Base-by-base conservation (phyloP, 2,888 invertebrate species). In the Bedellia somnulentella region DNA sequence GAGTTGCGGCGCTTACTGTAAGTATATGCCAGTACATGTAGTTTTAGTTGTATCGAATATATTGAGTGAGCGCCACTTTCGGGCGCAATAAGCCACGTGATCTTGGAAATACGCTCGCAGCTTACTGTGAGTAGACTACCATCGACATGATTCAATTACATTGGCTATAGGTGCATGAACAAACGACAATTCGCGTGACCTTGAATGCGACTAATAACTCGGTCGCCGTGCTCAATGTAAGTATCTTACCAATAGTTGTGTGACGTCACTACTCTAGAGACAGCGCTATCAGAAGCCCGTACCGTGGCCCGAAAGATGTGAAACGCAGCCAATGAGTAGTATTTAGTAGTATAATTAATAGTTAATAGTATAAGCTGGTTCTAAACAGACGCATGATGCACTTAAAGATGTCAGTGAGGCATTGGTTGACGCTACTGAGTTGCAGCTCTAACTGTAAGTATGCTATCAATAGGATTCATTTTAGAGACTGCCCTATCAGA, bases 401-500 rank as follows among this genome's bases (percentile, higher is more conserved):
- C 52, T 66, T 13, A 35, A 44, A 16, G 61, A 64, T 41, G 49
- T 64, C 17, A 43, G 36, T 43, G 57, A 54, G 17, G 51, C 49
- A 31, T 53, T 71, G 5, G 41, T 52, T 5, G 60, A 58, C 15
- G 66, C 67, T 15, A 40, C 33, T 33, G 39, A 24, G 29, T 39
- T 10, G 18, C 9, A 5, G 5, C 18, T 5, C 9, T 18, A 9
- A 18, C 9, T 5, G 18, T 18, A 18, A 18, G 42, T 42, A 28
- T 13, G 12, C 16, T 15, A 27, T 15, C 16, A 11, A n/a, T 21
- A 10, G 4, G 2, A 4, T 5, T 1, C n/a, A 85, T 86, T 27
- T 83, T 89, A 0, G 92, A 93, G 61, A 66, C 79, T 2, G 75
- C 82, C 33, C 79, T 88, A 57, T 79, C 57, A 12, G 41, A 35